Base-by-base conservation (phyloP, 2,888 invertebrate genomes). In the Bibio marci region DNA sequence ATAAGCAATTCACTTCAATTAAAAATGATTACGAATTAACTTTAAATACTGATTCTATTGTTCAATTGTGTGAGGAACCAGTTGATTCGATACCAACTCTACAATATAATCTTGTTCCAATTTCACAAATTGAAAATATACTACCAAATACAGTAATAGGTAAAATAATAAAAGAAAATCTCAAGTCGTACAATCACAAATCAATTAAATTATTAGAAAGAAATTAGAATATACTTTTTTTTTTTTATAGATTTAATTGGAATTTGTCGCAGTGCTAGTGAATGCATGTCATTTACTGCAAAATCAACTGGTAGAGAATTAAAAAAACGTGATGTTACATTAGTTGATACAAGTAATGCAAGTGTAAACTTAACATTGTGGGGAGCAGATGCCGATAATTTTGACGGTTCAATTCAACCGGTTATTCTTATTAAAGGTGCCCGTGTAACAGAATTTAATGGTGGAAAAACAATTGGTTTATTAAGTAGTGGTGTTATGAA, bases 1-100 rank as follows among this genome's bases (percentile, higher is more conserved):
- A 98, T 60, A 94, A 91, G 55, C 80, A 85, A 53, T 98, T 71
- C 58, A 70, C 73, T 26, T 71, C 66, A 28, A 59, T 92, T 6
- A 83, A 85, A 47, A 91, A 95, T 56, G 95, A 97, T 56, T 98
- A 95, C 53, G 98, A 99, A 59, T 82, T 99, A 79, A 80, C 87
- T 2, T 76, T 95, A 52, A 75, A 67, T 11, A 60, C 64, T 7
- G 90, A 94, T 33, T 80, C 88, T 0, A 67, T 67, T 1, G 66
- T 73, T 1, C 66, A 70, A 4, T 64, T 63, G 43, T 73, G 73
- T 47, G 64, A 62, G 43, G 76, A 73, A 19, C 74, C 73, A 31
- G 55, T 61, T 1, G 54, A 62, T 1, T 69, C 71, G 2, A 73
- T 92, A 49, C 92, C 94, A 2, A 67, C 72, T 33, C 63, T 88